These are phyloP conservation scores for Pitangus sulphuratus DNA, from an alignment of 2,797 vertebrate genomes.

Conservation along the genomic window DNA sequence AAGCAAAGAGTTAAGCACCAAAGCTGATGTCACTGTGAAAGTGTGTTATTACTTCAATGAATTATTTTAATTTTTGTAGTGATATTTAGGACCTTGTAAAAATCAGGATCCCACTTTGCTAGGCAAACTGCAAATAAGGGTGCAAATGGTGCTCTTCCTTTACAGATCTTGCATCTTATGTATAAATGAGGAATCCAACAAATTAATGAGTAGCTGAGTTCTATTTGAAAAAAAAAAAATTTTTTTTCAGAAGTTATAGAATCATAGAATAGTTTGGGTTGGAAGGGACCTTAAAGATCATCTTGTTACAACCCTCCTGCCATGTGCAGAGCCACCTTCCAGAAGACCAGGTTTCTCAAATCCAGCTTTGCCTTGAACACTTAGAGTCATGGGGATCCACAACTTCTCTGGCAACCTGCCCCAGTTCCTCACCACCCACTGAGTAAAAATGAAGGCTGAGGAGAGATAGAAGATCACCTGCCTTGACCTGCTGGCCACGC, in stretches of 20 bases:
- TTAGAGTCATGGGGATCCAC: not conserved
- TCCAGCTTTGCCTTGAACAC: not conserved
- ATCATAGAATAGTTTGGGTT: not conserved
- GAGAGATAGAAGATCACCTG: not conserved
- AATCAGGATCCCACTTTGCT: not conserved
- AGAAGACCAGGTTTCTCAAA: not conserved
- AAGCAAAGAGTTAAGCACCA: not conserved
- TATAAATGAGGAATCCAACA: not conserved
- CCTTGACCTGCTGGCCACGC: not conserved
- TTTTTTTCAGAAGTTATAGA: not conserved
- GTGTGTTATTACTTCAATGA: not conserved
- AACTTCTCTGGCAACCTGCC: not conserved
- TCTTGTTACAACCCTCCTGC: not conserved
- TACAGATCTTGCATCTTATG: not conserved
- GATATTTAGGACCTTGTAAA: not conserved
- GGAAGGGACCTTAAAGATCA: not conserved
- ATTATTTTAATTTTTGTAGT: not conserved
- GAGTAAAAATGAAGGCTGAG: not conserved
- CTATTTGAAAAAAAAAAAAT: not conserved
- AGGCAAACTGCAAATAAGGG: not conserved
- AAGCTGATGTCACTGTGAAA: not conserved
- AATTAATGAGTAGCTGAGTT: not conserved
- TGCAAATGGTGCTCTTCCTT: not conserved
- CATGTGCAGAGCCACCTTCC: not conserved
- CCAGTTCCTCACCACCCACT: not conserved